phyloP scores from a whole-genome alignment of 1,140 invertebrate genomes.

The Triops longicaudatus region DNA sequence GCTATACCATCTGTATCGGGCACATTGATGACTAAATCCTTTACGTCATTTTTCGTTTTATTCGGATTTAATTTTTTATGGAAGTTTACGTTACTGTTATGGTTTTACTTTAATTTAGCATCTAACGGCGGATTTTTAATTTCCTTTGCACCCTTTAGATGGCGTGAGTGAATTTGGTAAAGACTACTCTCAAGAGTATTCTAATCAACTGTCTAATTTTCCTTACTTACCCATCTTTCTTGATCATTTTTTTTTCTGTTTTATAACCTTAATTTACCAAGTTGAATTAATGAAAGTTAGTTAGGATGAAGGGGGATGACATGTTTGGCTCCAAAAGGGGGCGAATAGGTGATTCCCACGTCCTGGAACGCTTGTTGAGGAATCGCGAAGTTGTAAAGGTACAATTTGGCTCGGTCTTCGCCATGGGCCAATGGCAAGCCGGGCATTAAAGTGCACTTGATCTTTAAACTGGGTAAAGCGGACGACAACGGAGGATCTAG shows the following conservation, averaged over 20 bases:
- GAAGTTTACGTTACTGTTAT: too few species aligned
- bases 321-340: conserved; percentile 81
- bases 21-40: too few species aligned
- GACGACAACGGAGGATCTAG: conserved; percentile 60
- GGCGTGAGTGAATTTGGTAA: too few species aligned
- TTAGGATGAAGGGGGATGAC: conserved; percentile 71
- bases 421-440: conserved; percentile 64
- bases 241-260: conserved; percentile 3
- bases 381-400: conserved; percentile 76
- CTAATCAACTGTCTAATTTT: too few species aligned
- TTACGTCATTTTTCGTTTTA: too few species aligned
- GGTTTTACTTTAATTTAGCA: too few species aligned
- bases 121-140: too few species aligned
- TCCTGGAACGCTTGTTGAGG: conserved; percentile 66
- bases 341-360: conserved; percentile 68
- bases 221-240: neutral
- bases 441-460: conserved; percentile 66
- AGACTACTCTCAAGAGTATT: too few species aligned
- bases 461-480: conserved; percentile 53
- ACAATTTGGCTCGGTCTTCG: conserved; percentile 63
- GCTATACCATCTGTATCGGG: too few species aligned
- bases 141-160: too few species aligned
- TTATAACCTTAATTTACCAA: conserved; percentile 18
- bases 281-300: conserved; percentile 19
- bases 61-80: too few species aligned